These are phyloP conservation scores for Thamnophis sirtalis DNA, from an alignment of 2,113 vertebrate species.

Conservation along the genomic window DNA sequence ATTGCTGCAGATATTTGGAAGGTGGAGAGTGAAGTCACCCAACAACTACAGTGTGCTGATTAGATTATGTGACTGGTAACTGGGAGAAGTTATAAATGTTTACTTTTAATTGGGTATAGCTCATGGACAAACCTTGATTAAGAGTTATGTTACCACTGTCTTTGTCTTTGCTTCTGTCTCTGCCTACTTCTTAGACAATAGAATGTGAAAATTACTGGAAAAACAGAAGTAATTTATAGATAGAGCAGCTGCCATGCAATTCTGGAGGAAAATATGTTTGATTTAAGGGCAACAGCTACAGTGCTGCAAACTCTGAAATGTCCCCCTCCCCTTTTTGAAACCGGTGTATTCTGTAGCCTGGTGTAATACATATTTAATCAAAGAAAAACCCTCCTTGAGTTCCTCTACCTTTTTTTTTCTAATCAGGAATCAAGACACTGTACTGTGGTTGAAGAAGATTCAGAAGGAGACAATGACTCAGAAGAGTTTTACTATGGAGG, in stretches of 20 bases:
- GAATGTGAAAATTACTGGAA: background rate
- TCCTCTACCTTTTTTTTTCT: constrained; percentile 1
- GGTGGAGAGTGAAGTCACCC: too few species aligned
- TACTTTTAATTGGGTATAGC: background rate
- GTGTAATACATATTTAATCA: background rate
- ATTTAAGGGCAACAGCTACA: background rate
- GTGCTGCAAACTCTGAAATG: background rate
- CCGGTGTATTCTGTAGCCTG: background rate
- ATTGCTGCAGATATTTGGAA: too few species aligned
- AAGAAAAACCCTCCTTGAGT: background rate
- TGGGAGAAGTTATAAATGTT: too few species aligned
- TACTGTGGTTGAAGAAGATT: constrained; percentile 86
- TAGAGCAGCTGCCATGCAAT: background rate
- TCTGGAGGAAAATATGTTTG: background rate
- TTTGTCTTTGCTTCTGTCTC: background rate
- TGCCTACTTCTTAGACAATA: background rate
- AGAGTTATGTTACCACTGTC: background rate
- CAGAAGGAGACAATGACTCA: constrained; percentile 88
- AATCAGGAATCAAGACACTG: constrained; percentile 75
- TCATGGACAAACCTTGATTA: background rate
- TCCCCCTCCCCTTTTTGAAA: background rate
- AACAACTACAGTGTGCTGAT: too few species aligned
- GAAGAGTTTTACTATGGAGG: constrained; percentile 91
- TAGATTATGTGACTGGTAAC: too few species aligned
- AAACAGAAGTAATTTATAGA: background rate